Evolutionary conservation across 2,113 vertebrate genomes (phyloP).

Genomic region (Plotosus lineatus): DNA sequence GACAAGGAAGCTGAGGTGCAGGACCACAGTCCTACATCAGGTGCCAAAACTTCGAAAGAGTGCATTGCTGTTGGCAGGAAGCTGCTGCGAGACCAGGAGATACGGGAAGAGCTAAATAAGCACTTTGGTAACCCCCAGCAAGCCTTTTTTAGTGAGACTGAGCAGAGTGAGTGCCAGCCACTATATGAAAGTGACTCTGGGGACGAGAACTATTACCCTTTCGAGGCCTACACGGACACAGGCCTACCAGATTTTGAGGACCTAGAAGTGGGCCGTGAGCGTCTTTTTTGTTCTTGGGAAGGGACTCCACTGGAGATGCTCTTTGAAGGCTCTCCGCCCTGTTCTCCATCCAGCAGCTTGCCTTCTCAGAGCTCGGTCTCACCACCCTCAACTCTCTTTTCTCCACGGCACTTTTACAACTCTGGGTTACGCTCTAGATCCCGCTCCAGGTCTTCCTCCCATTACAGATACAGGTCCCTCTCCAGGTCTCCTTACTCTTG

Average conservation of each 20-base stretch:
- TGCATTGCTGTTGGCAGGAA: conserved; percentile 76
- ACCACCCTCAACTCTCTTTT: conserved; percentile 85
- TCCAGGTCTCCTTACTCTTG: conserved; percentile 85
- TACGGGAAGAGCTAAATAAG: conserved; percentile 97
- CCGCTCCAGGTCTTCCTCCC: conserved; percentile 85
- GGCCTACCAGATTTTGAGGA: conserved; percentile 89
- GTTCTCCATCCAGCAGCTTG: conserved; percentile 91
- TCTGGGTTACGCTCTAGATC: conserved; percentile 74
- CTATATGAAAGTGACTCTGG: conserved; percentile 77
- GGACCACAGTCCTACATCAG: conserved; percentile 60
- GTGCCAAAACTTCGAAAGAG: conserved; percentile 51
- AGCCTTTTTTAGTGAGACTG: conserved; percentile 82
- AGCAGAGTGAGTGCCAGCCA: conserved; percentile 62
- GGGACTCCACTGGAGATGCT: conserved; percentile 89
- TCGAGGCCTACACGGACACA: conserved; percentile 88
- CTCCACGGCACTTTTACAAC: conserved; percentile 75
- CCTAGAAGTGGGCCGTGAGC: conserved; percentile 87
- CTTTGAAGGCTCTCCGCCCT: conserved; percentile 90
- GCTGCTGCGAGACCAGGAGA: conserved; percentile 92
- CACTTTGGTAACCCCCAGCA: conserved; percentile 92
- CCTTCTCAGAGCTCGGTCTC: conserved; percentile 91
- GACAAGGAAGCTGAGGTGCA: conserved; percentile 73
- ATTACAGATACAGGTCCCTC: conserved; percentile 80
- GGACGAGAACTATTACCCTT: conserved; percentile 81
- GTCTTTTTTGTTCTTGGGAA: conserved; percentile 91